phyloP scores from a whole-genome alignment of 2,113 vertebrate species.

The Laticauda colubrina region DNA sequence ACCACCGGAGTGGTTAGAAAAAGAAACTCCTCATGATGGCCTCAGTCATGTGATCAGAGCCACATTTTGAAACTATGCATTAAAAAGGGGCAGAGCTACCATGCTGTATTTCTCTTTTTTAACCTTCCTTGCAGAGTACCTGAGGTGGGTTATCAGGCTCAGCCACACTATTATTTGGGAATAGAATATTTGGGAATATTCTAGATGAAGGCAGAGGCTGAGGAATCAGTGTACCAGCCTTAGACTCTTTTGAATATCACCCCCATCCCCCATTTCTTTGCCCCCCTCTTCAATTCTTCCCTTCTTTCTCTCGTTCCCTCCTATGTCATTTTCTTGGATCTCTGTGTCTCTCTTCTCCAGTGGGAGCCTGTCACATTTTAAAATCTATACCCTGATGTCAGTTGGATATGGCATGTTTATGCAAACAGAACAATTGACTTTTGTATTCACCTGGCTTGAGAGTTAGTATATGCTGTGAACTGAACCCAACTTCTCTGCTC shows the following conservation, averaged over 20 bases:
- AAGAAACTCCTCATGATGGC: neutral
- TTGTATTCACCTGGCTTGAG: neutral
- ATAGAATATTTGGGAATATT: neutral
- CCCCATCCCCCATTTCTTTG: neutral
- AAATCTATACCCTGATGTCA: neutral
- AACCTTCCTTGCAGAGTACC: neutral
- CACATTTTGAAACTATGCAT: neutral
- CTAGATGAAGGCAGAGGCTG: neutral
- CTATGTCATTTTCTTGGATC: neutral
- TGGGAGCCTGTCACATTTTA: neutral
- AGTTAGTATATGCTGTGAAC: neutral
- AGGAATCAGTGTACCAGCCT: neutral
- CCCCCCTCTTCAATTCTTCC: neutral
- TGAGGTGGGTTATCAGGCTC: neutral
- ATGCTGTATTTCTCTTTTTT: neutral
- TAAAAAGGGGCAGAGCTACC: neutral
- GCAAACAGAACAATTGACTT: neutral
- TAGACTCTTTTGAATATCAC: neutral
- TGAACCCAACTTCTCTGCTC: neutral
- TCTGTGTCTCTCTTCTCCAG: neutral
- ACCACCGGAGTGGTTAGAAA: neutral
- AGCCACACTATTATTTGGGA: neutral
- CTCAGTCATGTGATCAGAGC: no score
- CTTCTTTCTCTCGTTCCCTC: neutral
- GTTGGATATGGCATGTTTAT: neutral